These are phyloP conservation scores for Pomatorhinus ruficollis DNA, from an alignment of 2,113 vertebrate genomes.

Conservation along the genomic window DNA sequence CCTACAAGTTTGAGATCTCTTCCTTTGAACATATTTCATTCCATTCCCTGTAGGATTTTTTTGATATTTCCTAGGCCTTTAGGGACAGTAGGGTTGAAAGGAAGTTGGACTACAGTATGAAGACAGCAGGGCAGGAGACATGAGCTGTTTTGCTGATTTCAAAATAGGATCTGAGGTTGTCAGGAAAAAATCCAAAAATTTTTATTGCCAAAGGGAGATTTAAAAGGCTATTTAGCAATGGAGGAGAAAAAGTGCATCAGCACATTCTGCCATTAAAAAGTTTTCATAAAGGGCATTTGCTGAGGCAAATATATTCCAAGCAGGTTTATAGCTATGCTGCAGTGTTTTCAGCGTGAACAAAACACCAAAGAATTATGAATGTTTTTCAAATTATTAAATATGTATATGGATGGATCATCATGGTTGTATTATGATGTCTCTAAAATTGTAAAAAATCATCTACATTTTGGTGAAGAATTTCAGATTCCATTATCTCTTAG, in stretches of 20 bases:
- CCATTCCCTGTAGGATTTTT: background rate
- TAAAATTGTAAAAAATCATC: background rate
- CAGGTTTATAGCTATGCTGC: background rate
- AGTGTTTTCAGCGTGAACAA: background rate
- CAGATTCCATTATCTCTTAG: constrained; percentile 10
- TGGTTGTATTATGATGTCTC: background rate
- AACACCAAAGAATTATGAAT: background rate
- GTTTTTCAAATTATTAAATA: background rate
- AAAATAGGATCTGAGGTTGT: background rate
- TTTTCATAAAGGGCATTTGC: background rate
- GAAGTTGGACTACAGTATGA: background rate
- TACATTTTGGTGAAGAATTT: background rate
- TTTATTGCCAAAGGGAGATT: background rate
- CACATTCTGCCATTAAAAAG: background rate
- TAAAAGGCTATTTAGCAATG: background rate
- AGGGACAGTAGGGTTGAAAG: background rate
- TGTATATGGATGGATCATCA: background rate
- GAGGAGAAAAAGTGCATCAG: background rate
- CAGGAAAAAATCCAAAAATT: background rate
- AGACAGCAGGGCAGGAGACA: background rate
- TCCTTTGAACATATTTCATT: constrained; percentile 6
- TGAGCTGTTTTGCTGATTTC: background rate
- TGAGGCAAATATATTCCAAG: background rate
- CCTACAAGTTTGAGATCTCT: background rate
- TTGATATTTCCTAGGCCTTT: constrained; percentile 27